phyloP scores from a whole-genome alignment of 2,797 vertebrate genomes.

The Argyrosomus regius region DNA sequence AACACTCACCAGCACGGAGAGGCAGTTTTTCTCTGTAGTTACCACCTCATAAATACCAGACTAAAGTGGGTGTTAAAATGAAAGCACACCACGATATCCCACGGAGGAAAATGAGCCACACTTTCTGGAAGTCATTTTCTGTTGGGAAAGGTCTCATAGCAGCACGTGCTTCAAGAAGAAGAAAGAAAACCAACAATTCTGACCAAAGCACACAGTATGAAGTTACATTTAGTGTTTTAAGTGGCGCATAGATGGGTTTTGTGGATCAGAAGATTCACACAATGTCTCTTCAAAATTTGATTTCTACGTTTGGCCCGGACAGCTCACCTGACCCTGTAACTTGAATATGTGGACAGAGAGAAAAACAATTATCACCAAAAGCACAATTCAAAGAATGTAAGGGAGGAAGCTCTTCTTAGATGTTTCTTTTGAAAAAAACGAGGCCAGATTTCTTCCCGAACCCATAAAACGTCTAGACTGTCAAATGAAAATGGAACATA shows the following conservation, averaged over 20 bases:
- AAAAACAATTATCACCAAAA: slow-evolving; percentile 16
- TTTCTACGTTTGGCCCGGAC: slow-evolving; percentile 14
- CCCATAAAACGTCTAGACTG: slow-evolving; percentile 83
- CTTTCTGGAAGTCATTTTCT: slow-evolving; percentile 54
- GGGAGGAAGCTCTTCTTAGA: slow-evolving; percentile 49
- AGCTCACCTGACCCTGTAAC: slow-evolving; percentile 24
- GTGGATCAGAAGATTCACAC: neutral
- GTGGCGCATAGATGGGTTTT: neutral
- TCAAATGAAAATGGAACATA: slow-evolving; percentile 82
- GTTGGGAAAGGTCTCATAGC: slow-evolving; percentile 34
- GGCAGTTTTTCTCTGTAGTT: slow-evolving; percentile 52
- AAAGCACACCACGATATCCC: slow-evolving; percentile 65
- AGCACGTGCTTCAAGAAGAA: slow-evolving; percentile 9
- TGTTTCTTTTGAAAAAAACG: slow-evolving; percentile 59
- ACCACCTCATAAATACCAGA: slow-evolving; percentile 80
- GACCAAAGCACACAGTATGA: neutral
- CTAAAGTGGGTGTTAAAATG: slow-evolving; percentile 78
- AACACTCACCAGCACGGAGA: slow-evolving; percentile 47
- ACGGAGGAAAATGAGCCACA: slow-evolving; percentile 50
- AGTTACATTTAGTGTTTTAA: slow-evolving; percentile 9
- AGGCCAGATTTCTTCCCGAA: slow-evolving; percentile 72
- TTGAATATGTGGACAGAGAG: neutral
- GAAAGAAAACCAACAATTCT: slow-evolving; percentile 15
- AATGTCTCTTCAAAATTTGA: neutral
- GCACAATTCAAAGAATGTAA: slow-evolving; percentile 31